Evolutionary conservation across 2,888 invertebrate genomes (phyloP).

Genomic region (Megastigmus dorsalis): DNA sequence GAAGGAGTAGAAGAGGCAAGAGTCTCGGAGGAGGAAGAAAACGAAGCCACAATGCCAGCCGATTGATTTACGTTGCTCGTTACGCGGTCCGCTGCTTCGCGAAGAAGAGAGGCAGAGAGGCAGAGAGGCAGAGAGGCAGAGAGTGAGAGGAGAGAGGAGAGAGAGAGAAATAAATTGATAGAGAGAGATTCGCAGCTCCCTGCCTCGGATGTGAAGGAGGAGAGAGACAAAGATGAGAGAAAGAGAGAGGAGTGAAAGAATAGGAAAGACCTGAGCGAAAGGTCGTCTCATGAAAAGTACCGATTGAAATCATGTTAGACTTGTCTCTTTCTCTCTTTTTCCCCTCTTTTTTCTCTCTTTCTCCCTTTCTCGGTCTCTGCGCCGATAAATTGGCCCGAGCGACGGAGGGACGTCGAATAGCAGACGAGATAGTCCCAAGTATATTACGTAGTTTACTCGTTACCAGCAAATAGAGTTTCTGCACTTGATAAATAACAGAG

Average conservation of each 20-base stretch:
- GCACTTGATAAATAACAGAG: too few species aligned
- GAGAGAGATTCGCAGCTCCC: too few species aligned
- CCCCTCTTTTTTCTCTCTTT: conserved; percentile 14
- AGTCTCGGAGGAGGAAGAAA: conserved; percentile 32
- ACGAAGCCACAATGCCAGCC: conserved; percentile 71
- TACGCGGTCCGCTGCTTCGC: conserved; percentile 73
- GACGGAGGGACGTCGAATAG: conserved; percentile 1
- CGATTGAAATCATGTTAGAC: conserved; percentile 33
- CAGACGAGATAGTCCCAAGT: background rate
- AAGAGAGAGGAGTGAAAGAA: conserved; percentile 20
- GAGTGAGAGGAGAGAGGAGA: conserved; percentile 44
- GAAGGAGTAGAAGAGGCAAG: background rate
- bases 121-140: conserved; percentile 34
- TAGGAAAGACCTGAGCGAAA: conserved; percentile 29
- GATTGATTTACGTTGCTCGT: conserved; percentile 75
- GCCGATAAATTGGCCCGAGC: conserved; percentile 30
- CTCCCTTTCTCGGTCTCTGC: too few species aligned
- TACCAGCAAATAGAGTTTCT: conserved; percentile 10
- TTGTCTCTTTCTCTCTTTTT: conserved; percentile 10
- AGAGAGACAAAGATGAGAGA: conserved; percentile 36
- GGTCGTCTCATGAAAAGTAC: conserved; percentile 28
- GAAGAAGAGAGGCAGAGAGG: conserved; percentile 46
- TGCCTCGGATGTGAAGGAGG: too few species aligned
- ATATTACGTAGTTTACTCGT: conserved; percentile 14
- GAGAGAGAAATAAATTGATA: conserved; percentile 56